A percentile compares a stretch with the other conserved stretches of the same genome.
phyloP scores from a whole-genome alignment of 37 sponge, comb jelly and placozoan genomes.

The Theonella swinhoei region DNA sequence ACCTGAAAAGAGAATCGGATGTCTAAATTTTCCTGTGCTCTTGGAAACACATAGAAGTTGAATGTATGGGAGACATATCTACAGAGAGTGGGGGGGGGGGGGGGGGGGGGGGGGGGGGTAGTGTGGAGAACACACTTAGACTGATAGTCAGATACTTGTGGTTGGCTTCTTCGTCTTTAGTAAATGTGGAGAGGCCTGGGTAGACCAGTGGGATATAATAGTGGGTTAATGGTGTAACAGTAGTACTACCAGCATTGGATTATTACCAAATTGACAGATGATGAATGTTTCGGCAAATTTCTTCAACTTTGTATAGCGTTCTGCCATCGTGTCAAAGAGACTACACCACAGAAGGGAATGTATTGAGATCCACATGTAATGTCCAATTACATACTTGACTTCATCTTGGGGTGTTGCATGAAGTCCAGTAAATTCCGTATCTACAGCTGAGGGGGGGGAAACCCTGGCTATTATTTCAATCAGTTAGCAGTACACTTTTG shows the following conservation, averaged over 20 bases:
- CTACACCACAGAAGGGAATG: no score
- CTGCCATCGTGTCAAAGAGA: constrained; percentile 65
- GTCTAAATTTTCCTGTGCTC: constrained; percentile 10
- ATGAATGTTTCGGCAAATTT: constrained; percentile 54
- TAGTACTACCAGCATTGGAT: no score
- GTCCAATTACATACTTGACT: constrained; percentile 25
- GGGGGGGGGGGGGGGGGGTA: not conserved
- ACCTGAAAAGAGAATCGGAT: constrained; percentile 16
- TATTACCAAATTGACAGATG: constrained; percentile 73
- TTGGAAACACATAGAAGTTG: constrained; percentile 67
- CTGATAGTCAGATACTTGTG: constrained; percentile 10
- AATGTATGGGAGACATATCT: constrained; percentile 61
- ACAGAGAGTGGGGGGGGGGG: not conserved
- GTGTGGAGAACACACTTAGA: no score
- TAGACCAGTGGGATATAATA: no score
- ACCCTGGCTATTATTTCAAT: not conserved
- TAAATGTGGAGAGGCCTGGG: constrained; percentile 63
- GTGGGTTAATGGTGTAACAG: no score
- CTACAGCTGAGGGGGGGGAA: constrained; percentile 48
- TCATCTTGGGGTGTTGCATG: constrained; percentile 8
- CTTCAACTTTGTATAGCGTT: constrained; percentile 64
- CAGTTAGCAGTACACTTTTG: not conserved
- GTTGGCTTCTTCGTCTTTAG: constrained; percentile 35
- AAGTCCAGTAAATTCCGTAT: constrained; percentile 83
- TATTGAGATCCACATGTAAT: no score